A percentile compares a stretch with the other conserved stretches of the same genome.
Evolutionary conservation across 2,797 vertebrate genomes (phyloP).

Genomic region (Melanotaenia maccullochi): DNA sequence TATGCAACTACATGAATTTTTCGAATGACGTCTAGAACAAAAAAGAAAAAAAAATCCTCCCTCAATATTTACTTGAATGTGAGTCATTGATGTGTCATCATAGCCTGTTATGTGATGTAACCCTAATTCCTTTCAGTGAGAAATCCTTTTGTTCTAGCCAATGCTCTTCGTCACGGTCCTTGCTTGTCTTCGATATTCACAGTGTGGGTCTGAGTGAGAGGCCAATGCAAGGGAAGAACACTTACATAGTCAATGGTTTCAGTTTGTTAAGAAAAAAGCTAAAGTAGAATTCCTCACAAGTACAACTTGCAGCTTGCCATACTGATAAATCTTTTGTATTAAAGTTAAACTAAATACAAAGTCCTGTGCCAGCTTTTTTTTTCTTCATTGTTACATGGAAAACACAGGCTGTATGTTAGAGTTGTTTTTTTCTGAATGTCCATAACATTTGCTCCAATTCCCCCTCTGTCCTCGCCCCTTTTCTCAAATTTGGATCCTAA

Average conservation of each 20-base stretch:
- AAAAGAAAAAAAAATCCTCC: constrained; percentile 45
- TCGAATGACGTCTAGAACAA: constrained; percentile 39
- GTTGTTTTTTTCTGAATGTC: constrained; percentile 35
- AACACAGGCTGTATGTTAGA: constrained; percentile 11
- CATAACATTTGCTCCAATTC: constrained; percentile 28
- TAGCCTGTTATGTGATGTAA: constrained; percentile 50
- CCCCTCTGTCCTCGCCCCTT: neutral
- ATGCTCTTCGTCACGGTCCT: constrained; percentile 49
- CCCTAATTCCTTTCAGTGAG: constrained; percentile 55
- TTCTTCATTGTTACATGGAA: neutral
- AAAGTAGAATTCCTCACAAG: constrained; percentile 43
- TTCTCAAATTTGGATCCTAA: constrained; percentile 52
- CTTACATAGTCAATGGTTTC: constrained; percentile 38
- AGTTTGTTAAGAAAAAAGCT: constrained; percentile 22
- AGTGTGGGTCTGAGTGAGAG: constrained; percentile 39
- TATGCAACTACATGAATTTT: constrained; percentile 63
- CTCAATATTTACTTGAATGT: constrained; percentile 47
- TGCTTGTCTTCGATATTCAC: constrained; percentile 50
- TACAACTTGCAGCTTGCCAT: constrained; percentile 13
- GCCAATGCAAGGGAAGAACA: constrained; percentile 30
- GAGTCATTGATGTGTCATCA: constrained; percentile 59
- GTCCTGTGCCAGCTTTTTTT: neutral
- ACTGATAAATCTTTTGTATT: constrained; percentile 26
- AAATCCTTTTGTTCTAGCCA: constrained; percentile 60
- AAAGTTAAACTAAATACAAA: constrained; percentile 21